Base-by-base conservation (phyloP, 2,888 invertebrate genomes). In the Eudemis profundana region DNA sequence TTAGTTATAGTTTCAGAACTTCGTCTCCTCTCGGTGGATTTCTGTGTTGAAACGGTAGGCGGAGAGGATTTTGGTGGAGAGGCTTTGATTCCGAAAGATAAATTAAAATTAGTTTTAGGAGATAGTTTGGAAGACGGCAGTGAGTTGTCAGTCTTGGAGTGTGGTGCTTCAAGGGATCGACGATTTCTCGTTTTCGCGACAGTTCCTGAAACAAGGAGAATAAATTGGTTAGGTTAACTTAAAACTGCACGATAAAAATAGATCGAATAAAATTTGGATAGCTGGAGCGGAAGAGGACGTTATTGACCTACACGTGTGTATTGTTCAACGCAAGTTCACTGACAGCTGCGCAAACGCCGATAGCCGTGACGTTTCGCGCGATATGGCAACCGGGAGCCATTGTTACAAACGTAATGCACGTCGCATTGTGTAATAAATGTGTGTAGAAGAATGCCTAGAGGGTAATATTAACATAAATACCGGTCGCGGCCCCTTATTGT, bases 101-200 rank as follows among this genome's bases (percentile, higher is more conserved):
- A 80, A 78, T 85, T 86, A 76, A 83, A 78, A 79, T 84, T 82
- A 83, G 73, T 82, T 86, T 86, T 91, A 79, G 87, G 84, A 78
- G 90, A 86, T 81, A 85, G 72, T 87, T 84, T 90, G 86, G 90
- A 90, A 90, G 90, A 89, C 86, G 88, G 86, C 83, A 86, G 83
- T 85, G 83, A 80, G 76, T 77, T 86, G 82, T 90, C 92, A 87
- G 87, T 87, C 86, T 90, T 92, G 77, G 84, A 75, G 72, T 84
- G 85, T 77, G 85, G 74, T 81, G 83, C 76, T 85, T 91, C 91
- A 71, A 86, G 73, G 72, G 85, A 76, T 76, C 87, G 86, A 69
- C 90, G 88, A 74, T 74, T 82, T 83, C 78, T 88, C 65, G 87
- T 71, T 82, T 87, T 90, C 38, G 83, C 74, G 68, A 77, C 76